Percentiles rank a stretch among this genome's conserved stretches.
These are phyloP conservation scores for Drymodes brunneopygia DNA, from an alignment of 2,113 vertebrate genomes.

Conservation along the genomic window DNA sequence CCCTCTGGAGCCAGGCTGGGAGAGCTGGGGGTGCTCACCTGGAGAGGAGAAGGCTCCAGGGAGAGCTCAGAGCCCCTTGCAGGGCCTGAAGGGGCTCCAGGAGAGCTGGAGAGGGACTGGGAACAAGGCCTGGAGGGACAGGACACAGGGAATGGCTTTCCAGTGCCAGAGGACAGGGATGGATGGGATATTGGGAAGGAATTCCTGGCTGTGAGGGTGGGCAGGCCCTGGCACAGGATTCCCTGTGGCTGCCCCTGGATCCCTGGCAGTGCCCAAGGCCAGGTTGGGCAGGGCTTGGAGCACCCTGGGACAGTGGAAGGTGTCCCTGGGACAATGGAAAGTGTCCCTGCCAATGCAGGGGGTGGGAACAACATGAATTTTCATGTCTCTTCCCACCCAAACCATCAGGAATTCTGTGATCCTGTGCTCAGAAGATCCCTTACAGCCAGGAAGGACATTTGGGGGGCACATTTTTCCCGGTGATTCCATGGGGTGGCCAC, in stretches of 20 bases:
- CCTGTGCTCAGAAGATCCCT: background rate
- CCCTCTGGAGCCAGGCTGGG: background rate
- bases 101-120: background rate
- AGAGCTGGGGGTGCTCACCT: background rate
- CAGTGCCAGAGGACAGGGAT: fast-evolving
- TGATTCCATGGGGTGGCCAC: fast-evolving
- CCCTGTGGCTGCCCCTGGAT: background rate
- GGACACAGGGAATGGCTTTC: background rate
- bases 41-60: background rate
- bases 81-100: background rate
- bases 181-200: background rate
- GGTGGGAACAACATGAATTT: background rate
- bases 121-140: background rate
- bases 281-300: fast-evolving
- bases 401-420: background rate
- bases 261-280: background rate
- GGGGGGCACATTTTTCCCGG: background rate
- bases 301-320: fast-evolving
- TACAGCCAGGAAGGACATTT: fast-evolving
- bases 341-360: background rate
- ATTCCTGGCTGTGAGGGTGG: fast-evolving
- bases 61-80: background rate
- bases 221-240: fast-evolving
- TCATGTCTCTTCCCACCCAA: background rate
- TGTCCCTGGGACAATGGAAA: fast-evolving